Evolutionary conservation across 2,797 vertebrate genomes (phyloP), one percentile per base, ranked within the genome.

Genomic region (Gadopsis marmoratus): DNA sequence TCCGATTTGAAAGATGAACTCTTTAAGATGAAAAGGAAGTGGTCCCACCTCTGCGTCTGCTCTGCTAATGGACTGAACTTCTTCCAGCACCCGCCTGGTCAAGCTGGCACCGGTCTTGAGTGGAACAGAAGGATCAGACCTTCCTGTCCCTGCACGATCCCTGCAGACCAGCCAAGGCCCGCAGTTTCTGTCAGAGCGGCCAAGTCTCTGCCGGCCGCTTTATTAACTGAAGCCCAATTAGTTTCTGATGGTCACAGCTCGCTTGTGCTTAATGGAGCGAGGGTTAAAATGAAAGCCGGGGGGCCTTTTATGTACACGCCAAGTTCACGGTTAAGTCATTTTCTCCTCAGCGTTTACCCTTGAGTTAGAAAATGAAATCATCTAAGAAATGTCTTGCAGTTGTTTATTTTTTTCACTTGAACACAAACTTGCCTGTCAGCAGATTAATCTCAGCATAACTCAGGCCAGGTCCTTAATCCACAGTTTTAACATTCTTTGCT

Each of bases 211-310:
- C 87, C 78, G 83, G 88, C 83, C 1, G 56, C 87, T 82, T 79
- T 87, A 94, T 86, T 88, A 90, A 90, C 85, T 45, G 83, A 87
- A 53, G 86, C 84, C 86, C 93, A 93, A 94, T 94, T 93, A 93
- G 94, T 88, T 92, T 86, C 76, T 82, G 85, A 90, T 83, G 85
- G 90, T 87, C 91, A 86, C 90, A 89, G 90, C 89, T 91, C 78
- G 0, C 84, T 88, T 82, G 82, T 72, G 80, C 85, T 85, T 92
- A 93, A 93, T 91, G 86, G 85, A 76, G 87, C 87, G 35, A 41
- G 75, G 79, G 66, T 61, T 68, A 21, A 85, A 90, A 76, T 70
- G 77, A 87, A 90, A 88, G 77, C 73, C 23, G 14, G 70, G 66
- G 82, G 73, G 53, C 58, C 76, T 90, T 93, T 89, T 62, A 85